Evolutionary conservation across 2,797 vertebrate genomes (phyloP), one percentile per base, ranked within the genome.

Genomic region (Pantherophis vulpinus): DNA sequence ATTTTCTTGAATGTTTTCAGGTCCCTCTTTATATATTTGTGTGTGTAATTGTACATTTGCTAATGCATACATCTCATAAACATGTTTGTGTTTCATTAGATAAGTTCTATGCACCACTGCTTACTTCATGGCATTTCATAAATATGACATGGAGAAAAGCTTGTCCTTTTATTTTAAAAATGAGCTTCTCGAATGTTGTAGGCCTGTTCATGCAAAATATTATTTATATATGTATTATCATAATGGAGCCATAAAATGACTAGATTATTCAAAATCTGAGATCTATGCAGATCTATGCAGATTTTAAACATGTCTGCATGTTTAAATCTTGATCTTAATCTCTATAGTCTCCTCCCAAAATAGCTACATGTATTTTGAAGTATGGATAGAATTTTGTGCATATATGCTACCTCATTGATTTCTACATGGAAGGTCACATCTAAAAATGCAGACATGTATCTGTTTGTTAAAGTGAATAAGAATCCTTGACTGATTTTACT

Each of bases 21-120:
- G 92, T 63, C 94, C 97, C 97, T 97, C 95, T 96, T 95, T 97
- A 95, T 79, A 79, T 79, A 42, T 97, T 95, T 97, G 95, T 97
- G 96, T 97, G 94, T 97, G 88, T 96, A 0, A 97, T 96, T 97
- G 95, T 96, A 97, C 96, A 97, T 97, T 97, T 97, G 95, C 95
- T 96, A 90, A 97, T 95, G 95, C 97, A 97, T 96, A 97, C 95
- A 90, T 93, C 93, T 96, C 96, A 97, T 96, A 94, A 94, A 96
- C 96, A 96, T 97, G 95, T 95, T 95, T 95, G 94, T 91, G 93
- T 86, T 86, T 88, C 89, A 93, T 91, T 96, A 92, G 94, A 88
- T n/a, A 89, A 91, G 5, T 94, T 93, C 91, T 97, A 94, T 91
- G 96, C 96, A 91, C 95, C 96, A 91, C 95, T 94, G 89, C 91